Evolutionary conservation across 2,888 invertebrate genomes (phyloP), one percentile per base, ranked within the genome.

Genomic region (Mylabris sibirica): DNA sequence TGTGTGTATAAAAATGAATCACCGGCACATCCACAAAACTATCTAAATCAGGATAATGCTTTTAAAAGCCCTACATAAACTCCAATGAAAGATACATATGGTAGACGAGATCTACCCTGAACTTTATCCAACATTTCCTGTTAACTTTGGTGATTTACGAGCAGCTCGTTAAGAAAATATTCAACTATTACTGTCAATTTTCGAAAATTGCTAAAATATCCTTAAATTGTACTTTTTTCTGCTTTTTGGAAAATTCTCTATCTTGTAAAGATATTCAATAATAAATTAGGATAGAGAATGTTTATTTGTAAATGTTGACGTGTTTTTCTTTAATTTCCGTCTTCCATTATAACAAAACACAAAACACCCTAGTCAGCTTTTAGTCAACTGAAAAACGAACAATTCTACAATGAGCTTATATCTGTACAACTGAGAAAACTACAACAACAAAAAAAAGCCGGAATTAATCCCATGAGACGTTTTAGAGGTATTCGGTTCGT

Each of bases 401-500:
- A 49, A 49, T 20, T 11, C 11, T 2, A 17, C 8, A 49, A 49
- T 20, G 20, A 20, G 49, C 20, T 49, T 20, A 49, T 49, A 20
- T 49, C 49, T 49, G 20, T 20, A 49, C 8, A 49, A 49, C 20
- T 30, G 30, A 44, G 44, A 49, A 49, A 49, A 49, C 6, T 9
- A 49, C 11, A 30, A 30, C 3, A 30, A 8, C 30, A 30, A 30
- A 30, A 30, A 30, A 6, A 8, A 8, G 30, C 8, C 30, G 20
- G 11, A 20, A 49, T 49, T 49, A 49, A 49, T 49, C 49, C 49
- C 49, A 20, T 20, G 41, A 41, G 44, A 20, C 44, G 26, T 62
- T 38, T 62, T 35, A 20, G 30, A 41, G 59, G 59, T 64, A 59
- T 35, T 30, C 35, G 57, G 66, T 65, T 60, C 70, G 70, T 70